These are phyloP conservation scores for Eupithecia centaureata DNA, from an alignment of 2,888 invertebrate genomes.

Conservation along the genomic window DNA sequence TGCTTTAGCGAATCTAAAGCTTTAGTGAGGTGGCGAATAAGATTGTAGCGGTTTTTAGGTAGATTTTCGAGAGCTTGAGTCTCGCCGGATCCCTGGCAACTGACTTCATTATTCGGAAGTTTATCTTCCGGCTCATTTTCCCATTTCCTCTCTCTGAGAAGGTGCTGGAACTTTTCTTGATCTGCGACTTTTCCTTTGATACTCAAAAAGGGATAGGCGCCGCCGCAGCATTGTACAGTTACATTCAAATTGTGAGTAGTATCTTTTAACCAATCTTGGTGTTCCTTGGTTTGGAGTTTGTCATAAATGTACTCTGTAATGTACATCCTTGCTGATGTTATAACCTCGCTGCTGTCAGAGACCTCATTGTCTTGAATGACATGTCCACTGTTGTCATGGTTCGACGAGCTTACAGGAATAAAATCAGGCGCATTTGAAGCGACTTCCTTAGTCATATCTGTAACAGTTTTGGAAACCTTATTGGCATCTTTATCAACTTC, in stretches of 20 bases:
- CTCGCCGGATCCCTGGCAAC: slow-evolving; percentile 24
- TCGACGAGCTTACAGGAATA: slow-evolving; percentile 62
- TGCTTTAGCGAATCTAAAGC: slow-evolving; percentile 69
- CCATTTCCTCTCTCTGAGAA: slow-evolving; percentile 74
- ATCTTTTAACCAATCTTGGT: slow-evolving; percentile 72
- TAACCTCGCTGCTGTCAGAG: slow-evolving; percentile 72
- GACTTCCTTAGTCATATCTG: slow-evolving; percentile 13
- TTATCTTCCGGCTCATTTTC: slow-evolving; percentile 38
- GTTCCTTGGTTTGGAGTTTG: slow-evolving; percentile 75
- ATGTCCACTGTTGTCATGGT: slow-evolving; percentile 70
- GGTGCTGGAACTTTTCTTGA: slow-evolving; percentile 80
- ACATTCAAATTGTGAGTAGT: slow-evolving; percentile 64
- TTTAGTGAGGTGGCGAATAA: slow-evolving; percentile 61
- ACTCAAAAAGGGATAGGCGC: slow-evolving; percentile 66
- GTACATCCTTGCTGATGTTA: slow-evolving; percentile 78
- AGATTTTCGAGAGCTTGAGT: slow-evolving; percentile 42
- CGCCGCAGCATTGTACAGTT: slow-evolving; percentile 66
- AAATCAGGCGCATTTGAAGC: slow-evolving; percentile 60
- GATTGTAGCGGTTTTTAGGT: slow-evolving; percentile 66
- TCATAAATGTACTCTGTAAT: slow-evolving; percentile 76
- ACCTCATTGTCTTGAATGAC: slow-evolving; percentile 79
- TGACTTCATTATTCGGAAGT: slow-evolving; percentile 42
- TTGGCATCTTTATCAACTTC: slow-evolving; percentile 20
- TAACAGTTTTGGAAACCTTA: slow-evolving; percentile 15
- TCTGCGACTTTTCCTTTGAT: slow-evolving; percentile 77